phyloP scores from a whole-genome alignment of 1,140 invertebrate species.

The Bombus haemorrhoidalis region DNA sequence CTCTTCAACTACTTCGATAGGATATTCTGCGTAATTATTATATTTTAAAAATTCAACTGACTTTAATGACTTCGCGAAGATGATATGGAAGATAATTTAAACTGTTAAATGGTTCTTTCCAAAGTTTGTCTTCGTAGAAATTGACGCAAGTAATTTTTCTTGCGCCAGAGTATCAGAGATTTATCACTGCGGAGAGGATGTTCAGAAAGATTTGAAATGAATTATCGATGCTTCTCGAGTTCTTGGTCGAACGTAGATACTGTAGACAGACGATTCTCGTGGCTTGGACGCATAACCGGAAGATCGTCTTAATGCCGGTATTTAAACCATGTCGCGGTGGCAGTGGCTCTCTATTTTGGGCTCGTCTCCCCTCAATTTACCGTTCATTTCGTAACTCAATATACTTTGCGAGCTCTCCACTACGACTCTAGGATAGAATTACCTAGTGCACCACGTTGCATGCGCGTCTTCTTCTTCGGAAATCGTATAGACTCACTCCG shows the following conservation, averaged over 20 bases:
- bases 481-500: background rate
- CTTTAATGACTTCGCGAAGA: no score
- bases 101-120: background rate
- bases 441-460: background rate
- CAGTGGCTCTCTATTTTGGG: slow-evolving; percentile 60
- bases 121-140: no score
- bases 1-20: no score
- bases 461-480: background rate
- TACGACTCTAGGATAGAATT: slow-evolving; percentile 43
- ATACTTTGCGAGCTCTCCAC: slow-evolving; percentile 54
- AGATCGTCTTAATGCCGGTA: slow-evolving; percentile 50
- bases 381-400: slow-evolving; percentile 67
- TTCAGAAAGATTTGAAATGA: background rate
- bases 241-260: background rate
- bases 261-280: background rate
- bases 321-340: slow-evolving; percentile 54
- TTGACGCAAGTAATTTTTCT: background rate
- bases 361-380: slow-evolving; percentile 57
- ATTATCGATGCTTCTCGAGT: background rate
- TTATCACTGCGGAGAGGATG: no score
- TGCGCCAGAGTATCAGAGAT: background rate
- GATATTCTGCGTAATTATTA: no score
- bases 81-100: no score
- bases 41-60: no score
- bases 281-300: slow-evolving; percentile 24